Evolutionary conservation across 2,797 vertebrate genomes (phyloP).

Genomic region (Alectoris magna): DNA sequence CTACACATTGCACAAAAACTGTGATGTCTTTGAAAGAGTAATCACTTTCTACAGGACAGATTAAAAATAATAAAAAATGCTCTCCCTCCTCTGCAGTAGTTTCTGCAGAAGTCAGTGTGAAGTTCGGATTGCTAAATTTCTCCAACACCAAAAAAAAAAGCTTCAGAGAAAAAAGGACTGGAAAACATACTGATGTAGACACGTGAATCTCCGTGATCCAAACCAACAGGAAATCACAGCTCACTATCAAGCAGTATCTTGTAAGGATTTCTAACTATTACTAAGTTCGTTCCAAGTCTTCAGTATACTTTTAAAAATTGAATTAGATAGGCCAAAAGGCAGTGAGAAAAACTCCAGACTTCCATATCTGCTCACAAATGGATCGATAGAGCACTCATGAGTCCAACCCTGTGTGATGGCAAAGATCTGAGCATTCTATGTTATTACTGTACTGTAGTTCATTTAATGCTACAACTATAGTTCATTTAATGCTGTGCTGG

Average conservation of each 20-base stretch:
- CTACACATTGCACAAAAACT: neutral
- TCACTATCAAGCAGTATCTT: neutral
- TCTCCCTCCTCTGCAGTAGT: neutral
- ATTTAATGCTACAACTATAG: conserved; percentile 73
- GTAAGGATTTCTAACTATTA: neutral
- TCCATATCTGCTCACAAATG: neutral
- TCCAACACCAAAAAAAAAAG: neutral
- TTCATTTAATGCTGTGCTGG: conserved; percentile 73
- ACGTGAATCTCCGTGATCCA: neutral
- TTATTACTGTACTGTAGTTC: conserved; percentile 64
- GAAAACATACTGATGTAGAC: neutral
- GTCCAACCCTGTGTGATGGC: neutral
- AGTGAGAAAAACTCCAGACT: conserved; percentile 8
- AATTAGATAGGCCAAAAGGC: conserved; percentile 29
- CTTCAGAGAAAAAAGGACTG: neutral
- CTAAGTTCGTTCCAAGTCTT: neutral
- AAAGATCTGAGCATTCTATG: conserved; percentile 42
- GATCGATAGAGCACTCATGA: conserved; percentile 35
- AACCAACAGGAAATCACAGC: neutral
- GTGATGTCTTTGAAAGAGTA: neutral
- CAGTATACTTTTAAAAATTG: neutral
- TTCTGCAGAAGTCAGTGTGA: neutral
- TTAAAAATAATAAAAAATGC: neutral
- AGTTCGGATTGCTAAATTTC: neutral
- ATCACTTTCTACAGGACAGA: neutral